phyloP scores from a whole-genome alignment of 2,797 vertebrate genomes.

The Echeneis naucrates region DNA sequence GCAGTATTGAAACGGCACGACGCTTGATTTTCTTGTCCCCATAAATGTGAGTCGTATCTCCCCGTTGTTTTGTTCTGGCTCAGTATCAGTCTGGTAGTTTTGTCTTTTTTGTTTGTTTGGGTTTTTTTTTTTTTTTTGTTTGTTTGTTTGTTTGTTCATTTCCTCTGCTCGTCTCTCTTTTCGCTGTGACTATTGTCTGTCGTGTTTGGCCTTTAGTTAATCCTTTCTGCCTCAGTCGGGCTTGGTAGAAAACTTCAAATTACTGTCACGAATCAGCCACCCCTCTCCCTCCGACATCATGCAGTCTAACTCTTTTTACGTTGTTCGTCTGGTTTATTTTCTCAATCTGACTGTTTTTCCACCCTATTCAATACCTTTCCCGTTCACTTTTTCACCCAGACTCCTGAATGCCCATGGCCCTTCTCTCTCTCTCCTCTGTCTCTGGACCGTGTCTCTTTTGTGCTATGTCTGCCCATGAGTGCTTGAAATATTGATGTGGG shows the following conservation, averaged over 20 bases:
- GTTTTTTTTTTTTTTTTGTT: background rate
- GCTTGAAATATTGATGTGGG: slow-evolving; percentile 70
- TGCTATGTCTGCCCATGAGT: slow-evolving; percentile 43
- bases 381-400: background rate
- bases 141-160: slow-evolving; percentile 1
- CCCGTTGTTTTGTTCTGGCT: slow-evolving; percentile 17
- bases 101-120: background rate
- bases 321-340: slow-evolving; percentile 17
- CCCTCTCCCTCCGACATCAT: background rate
- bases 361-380: background rate
- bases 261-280: slow-evolving; percentile 16
- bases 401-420: slow-evolving; percentile 15
- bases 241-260: slow-evolving; percentile 29
- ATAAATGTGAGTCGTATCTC: slow-evolving; percentile 21
- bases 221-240: slow-evolving; percentile 37
- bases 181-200: slow-evolving; percentile 2
- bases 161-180: background rate
- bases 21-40: slow-evolving; percentile 16
- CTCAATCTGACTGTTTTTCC: slow-evolving; percentile 8
- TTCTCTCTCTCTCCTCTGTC: slow-evolving; percentile 15
- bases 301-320: background rate
- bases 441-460: slow-evolving; percentile 47
- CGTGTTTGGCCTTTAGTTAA: slow-evolving; percentile 37
- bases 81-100: background rate
- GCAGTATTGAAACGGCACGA: slow-evolving; percentile 2